Conservation (phyloP, 2,797 vertebrate species). For the Ciconia nigra region DNA sequence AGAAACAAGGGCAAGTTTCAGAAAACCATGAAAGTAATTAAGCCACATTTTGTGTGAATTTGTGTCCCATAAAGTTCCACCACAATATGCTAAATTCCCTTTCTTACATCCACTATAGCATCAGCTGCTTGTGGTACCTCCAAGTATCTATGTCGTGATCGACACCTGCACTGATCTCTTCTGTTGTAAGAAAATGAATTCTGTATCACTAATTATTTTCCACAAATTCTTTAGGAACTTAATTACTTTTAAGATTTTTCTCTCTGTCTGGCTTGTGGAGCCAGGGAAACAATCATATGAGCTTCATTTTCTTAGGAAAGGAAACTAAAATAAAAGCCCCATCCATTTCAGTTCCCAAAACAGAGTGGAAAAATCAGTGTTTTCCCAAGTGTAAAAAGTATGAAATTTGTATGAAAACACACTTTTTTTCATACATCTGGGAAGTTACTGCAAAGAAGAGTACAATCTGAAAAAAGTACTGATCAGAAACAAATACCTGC, state of each 20-base stretch:
- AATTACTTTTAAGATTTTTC: neutral
- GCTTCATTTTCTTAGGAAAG: neutral
- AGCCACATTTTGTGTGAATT: neutral
- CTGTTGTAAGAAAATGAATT: neutral
- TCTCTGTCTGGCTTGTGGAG: neutral
- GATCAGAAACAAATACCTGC: neutral
- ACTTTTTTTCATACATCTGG: neutral
- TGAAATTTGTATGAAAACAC: neutral
- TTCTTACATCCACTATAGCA: neutral
- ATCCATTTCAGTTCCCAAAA: neutral
- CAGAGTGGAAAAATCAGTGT: neutral
- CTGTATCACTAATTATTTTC: neutral
- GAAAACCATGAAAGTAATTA: neutral
- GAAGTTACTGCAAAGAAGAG: neutral
- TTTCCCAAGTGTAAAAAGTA: neutral
- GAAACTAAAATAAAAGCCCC: neutral
- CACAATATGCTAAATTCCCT: neutral
- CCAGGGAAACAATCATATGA: neutral
- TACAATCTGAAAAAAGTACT: neutral
- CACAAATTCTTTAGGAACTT: neutral
- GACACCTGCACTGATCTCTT: neutral
- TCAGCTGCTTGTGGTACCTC: neutral
- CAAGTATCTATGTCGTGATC: neutral
- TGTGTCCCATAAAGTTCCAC: neutral
- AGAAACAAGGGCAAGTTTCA: neutral